phyloP scores from a whole-genome alignment of 2,888 invertebrate species.

The Plutella xylostella region DNA sequence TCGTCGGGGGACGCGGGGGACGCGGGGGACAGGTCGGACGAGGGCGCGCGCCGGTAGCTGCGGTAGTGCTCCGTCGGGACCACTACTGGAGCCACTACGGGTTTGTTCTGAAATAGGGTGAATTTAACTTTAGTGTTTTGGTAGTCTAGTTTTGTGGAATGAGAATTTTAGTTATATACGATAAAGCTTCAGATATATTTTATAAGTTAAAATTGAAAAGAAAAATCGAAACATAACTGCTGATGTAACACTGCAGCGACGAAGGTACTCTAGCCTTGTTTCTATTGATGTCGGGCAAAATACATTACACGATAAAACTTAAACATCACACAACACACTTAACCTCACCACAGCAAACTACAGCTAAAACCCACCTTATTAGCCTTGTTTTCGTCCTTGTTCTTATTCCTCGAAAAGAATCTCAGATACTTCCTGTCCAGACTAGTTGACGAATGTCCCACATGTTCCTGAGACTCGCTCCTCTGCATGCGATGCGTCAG shows the following conservation, averaged over 20 bases:
- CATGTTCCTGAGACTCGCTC: conserved; percentile 48
- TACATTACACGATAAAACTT: too few relatives aligned
- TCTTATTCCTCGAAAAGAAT: conserved; percentile 54
- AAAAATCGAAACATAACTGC: too few relatives aligned
- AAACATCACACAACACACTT: too few relatives aligned
- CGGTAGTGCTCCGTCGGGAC: conserved; percentile 84
- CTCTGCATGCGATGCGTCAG: conserved; percentile 57
- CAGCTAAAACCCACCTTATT: conserved; percentile 36
- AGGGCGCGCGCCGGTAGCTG: conserved; percentile 75
- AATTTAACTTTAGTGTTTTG: too few relatives aligned
- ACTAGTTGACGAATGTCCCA: conserved; percentile 70
- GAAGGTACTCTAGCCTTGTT: too few relatives aligned
- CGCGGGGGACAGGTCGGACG: conserved; percentile 20
- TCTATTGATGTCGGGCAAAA: too few relatives aligned
- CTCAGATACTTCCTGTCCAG: conserved; percentile 77
- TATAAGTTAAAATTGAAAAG: too few relatives aligned
- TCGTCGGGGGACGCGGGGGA: conserved; percentile 5
- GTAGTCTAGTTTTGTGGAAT: too few relatives aligned
- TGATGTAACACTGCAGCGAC: too few relatives aligned
- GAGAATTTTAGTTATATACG: too few relatives aligned
- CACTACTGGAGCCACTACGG: conserved; percentile 57
- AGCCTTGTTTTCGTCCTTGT: conserved; percentile 56
- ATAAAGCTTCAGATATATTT: too few relatives aligned
- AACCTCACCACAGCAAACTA: too few relatives aligned
- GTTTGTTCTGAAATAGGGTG: conserved; percentile 3